These are phyloP conservation scores for Siniperca chuatsi DNA, from an alignment of 2,113 vertebrate genomes.

Conservation along the genomic window DNA sequence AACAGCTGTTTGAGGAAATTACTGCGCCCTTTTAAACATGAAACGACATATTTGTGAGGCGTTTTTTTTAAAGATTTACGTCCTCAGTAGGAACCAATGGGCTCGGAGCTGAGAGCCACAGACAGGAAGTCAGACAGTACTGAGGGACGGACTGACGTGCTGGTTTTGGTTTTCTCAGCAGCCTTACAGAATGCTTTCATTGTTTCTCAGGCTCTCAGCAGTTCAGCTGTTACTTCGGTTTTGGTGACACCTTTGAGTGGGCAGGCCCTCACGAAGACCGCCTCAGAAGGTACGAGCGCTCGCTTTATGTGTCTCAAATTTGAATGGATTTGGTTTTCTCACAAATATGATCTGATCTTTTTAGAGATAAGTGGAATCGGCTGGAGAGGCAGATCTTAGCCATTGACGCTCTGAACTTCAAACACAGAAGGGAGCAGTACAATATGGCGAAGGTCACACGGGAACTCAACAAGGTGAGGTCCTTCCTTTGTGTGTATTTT, in stretches of 20 bases:
- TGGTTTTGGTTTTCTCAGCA: no score
- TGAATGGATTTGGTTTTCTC: not conserved
- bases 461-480: constrained; percentile 69
- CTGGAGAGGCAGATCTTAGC: constrained; percentile 76
- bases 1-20: no score
- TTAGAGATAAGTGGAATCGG: constrained; percentile 77
- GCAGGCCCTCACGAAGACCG: not conserved
- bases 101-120: no score
- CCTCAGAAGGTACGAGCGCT: constrained; percentile 48
- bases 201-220: constrained; percentile 73
- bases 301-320: rapidly evolving
- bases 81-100: no score
- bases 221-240: constrained; percentile 75
- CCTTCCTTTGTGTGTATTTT: not conserved
- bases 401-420: constrained; percentile 79
- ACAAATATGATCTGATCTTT: not conserved
- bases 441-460: constrained; percentile 4
- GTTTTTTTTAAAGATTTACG: no score
- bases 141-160: no score
- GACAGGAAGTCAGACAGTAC: no score
- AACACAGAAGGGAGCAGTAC: constrained; percentile 68
- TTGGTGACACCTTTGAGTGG: constrained; percentile 73
- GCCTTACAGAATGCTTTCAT: no score
- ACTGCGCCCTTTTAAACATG: no score
- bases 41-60: no score